Conservation (phyloP, 92 coral and sea anemone species). For the Palythoa grandiflora region DNA sequence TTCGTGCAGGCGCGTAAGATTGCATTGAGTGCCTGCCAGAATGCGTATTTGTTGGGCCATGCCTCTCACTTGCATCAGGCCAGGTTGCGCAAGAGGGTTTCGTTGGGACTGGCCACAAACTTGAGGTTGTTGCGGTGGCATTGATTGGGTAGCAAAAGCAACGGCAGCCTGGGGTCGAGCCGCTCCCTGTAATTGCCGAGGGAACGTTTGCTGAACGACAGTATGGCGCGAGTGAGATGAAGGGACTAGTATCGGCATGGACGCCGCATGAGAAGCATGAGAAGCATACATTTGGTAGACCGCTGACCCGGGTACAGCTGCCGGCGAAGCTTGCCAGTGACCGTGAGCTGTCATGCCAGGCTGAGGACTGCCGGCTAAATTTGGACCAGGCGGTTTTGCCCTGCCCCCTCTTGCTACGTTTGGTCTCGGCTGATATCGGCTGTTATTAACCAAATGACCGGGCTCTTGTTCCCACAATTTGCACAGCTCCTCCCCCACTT, state of each 20-base stretch:
- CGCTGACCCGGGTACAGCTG: conserved; percentile 68
- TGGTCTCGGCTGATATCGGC: conserved; percentile 53
- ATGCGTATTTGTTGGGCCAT: conserved; percentile 30
- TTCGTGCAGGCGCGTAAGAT: conserved; percentile 22
- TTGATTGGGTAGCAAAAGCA: conserved; percentile 60
- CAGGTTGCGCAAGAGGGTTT: conserved; percentile 26
- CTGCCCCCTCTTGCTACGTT: conserved; percentile 53
- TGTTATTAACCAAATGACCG: conserved; percentile 51
- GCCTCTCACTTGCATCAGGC: conserved; percentile 40
- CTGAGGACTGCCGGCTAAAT: conserved; percentile 49
- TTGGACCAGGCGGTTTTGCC: conserved; percentile 58
- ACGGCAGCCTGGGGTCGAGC: conserved; percentile 71
- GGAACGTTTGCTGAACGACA: conserved; percentile 74
- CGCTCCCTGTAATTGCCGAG: conserved; percentile 72
- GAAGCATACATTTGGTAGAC: conserved; percentile 89
- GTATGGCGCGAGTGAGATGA: conserved; percentile 79
- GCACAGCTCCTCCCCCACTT: conserved; percentile 90
- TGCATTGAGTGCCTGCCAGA: conserved; percentile 45
- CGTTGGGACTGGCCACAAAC: conserved; percentile 33
- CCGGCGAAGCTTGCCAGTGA: conserved; percentile 84
- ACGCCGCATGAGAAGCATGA: conserved; percentile 92
- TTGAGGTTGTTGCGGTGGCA: conserved; percentile 29
- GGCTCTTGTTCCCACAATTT: conserved; percentile 87
- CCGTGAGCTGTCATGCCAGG: conserved; percentile 43
- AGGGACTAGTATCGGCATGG: conserved; percentile 95